Conservation (phyloP, 2,113 vertebrate species). For the Furnarius figulus region DNA sequence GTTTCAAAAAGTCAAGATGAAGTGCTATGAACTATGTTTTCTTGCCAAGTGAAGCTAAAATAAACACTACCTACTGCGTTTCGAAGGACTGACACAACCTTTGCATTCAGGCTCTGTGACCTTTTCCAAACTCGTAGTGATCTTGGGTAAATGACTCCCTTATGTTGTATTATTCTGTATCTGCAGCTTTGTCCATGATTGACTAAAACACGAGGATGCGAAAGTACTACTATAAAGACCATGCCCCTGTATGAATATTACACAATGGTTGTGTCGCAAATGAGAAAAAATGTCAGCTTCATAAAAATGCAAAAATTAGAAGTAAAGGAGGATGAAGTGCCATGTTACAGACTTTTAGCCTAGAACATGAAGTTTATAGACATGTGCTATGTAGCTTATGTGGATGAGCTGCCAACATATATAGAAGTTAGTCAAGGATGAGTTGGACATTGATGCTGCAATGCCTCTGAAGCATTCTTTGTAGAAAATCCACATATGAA, state of each 20-base stretch:
- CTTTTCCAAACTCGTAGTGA: not conserved
- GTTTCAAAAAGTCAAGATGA: not conserved
- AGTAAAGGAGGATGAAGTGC: not conserved
- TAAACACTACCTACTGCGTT: not conserved
- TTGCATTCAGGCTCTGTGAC: not conserved
- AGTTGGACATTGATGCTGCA: not conserved
- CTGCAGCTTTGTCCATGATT: not conserved
- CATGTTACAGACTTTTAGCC: not conserved
- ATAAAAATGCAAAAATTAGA: not conserved
- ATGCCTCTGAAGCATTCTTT: not conserved
- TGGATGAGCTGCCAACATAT: not conserved
- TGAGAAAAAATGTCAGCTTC: not conserved
- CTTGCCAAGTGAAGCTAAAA: not conserved
- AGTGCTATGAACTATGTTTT: not conserved
- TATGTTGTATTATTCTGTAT: not conserved
- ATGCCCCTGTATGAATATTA: not conserved
- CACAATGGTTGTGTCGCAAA: not conserved
- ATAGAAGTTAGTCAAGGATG: not conserved
- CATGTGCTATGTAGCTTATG: rapidly evolving
- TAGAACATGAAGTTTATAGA: not conserved
- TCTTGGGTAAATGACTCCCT: not conserved
- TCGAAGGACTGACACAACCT: not conserved
- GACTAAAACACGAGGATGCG: not conserved
- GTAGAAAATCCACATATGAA: not conserved
- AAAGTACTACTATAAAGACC: not conserved